phyloP scores from a whole-genome alignment of 1,140 invertebrate species.

The Diabrotica undecimpunctata region DNA sequence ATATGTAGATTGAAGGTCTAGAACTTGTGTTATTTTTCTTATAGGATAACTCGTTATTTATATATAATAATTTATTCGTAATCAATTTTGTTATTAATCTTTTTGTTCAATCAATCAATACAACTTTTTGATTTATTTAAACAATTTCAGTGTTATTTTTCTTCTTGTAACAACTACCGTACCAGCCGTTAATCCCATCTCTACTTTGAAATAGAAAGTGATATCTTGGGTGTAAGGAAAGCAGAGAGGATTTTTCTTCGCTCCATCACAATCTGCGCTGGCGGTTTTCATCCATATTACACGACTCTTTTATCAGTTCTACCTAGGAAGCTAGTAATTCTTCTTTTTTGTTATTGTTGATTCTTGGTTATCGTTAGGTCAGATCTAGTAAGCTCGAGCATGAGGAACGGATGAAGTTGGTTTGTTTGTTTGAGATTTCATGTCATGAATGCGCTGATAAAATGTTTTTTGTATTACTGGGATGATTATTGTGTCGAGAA shows the following conservation, averaged over 20 bases:
- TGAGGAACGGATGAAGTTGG: background rate
- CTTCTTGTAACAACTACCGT: too few species aligned
- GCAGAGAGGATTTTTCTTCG: background rate
- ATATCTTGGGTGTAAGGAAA: background rate
- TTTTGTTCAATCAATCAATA: too few species aligned
- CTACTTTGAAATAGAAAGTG: background rate
- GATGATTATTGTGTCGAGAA: background rate
- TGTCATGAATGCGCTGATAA: conserved; percentile 5
- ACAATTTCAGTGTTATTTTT: too few species aligned
- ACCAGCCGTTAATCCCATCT: background rate
- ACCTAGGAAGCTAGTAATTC: background rate
- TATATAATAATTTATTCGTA: too few species aligned
- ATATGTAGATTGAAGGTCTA: too few species aligned
- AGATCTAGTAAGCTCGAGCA: background rate
- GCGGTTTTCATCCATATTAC: background rate
- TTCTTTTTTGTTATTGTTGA: conserved; percentile 1
- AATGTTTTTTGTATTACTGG: background rate
- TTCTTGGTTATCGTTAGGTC: background rate
- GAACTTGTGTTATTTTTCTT: too few species aligned
- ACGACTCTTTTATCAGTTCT: background rate
- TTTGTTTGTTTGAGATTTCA: conserved; percentile 1
- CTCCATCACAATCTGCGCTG: background rate
- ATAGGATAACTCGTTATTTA: too few species aligned
- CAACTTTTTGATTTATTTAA: too few species aligned
- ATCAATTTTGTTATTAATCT: too few species aligned